Conservation (phyloP, 30 jellyfish, hydroid and myxozoan species). For the Cassiopea andromeda region DNA sequence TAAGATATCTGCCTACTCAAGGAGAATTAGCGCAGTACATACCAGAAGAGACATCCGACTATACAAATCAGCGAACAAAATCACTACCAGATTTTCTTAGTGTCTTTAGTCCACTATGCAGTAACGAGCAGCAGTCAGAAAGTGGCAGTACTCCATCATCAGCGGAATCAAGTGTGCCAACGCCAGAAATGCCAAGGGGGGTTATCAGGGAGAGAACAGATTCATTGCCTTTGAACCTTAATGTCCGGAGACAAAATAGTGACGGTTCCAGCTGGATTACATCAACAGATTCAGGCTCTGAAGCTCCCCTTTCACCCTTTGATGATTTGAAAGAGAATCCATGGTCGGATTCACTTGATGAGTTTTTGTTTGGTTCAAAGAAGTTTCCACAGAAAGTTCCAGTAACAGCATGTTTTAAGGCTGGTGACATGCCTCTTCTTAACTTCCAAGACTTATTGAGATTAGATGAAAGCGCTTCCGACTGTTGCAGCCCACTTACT, state of each 20-base stretch:
- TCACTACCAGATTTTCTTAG: constrained; percentile 52
- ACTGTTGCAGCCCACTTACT: constrained; percentile 33
- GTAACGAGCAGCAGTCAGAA: neutral
- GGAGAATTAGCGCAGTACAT: neutral
- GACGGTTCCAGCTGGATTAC: constrained; percentile 15
- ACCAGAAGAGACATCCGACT: neutral
- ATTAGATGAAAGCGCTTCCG: constrained; percentile 21
- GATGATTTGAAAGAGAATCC: constrained; percentile 23
- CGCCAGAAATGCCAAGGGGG: neutral
- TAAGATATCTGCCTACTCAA: constrained; percentile 26
- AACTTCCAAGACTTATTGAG: constrained; percentile 30
- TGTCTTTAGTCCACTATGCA: constrained; percentile 1
- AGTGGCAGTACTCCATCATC: neutral
- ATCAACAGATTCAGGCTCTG: constrained; percentile 23
- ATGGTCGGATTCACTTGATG: constrained; percentile 10
- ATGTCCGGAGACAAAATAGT: neutral
- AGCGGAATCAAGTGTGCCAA: neutral
- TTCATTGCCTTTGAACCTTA: constrained; percentile 9
- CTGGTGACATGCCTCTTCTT: constrained; percentile 53
- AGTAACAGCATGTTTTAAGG: constrained; percentile 39
- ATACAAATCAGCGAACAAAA: constrained; percentile 27
- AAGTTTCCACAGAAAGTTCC: constrained; percentile 16
- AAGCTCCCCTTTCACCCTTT: neutral
- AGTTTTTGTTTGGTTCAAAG: neutral
- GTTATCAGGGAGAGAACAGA: constrained; percentile 16